Base-by-base conservation (phyloP, 1,140 invertebrate species). In the Belonocnema kinseyi region DNA sequence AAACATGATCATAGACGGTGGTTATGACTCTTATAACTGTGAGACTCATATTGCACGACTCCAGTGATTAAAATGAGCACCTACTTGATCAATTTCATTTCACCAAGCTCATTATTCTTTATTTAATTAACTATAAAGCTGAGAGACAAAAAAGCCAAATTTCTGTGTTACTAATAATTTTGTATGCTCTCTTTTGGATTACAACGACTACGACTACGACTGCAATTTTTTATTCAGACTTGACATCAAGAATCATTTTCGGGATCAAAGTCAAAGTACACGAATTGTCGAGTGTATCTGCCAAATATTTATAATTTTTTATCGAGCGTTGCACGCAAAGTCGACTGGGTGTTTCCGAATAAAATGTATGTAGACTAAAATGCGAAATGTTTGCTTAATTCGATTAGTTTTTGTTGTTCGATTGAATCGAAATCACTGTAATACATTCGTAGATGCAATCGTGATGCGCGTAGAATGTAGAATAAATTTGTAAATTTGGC, bases 221-320 rank as follows among this genome's bases (percentile, higher is more conserved):
- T 58, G 56, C 19, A 26, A 21, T 21, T 21, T 58, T 58, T 58
- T 21, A 58, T 58, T 58, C 13, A 66, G 14, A 33, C 21, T 66
- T 66, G 61, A 16, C 61, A 66, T 26, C 61, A 66, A 66, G 16
- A 66, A 66, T 66, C 61, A 40, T 66, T 66, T 66, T 66, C 26
- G 61, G 61, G 61, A 66, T 46, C 61, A 66, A 40, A 66, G 16
- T 46, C n/a, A 40, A 16, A 26, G 21, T 33, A 61, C 11, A 61
- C 58, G 21, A 66, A 66, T 26, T 66, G 33, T 66, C 13, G 33
- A 40, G 26, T 40, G 40, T 5, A 66, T 54, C 53, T 54, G 53
- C 53, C 53, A 66, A 66, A 66, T 66, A n/a, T 66, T 66, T 66
- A 66, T 66, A 66, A 66, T 66, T 66, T 66, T 66, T n/a, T 40